Evolutionary conservation across 2,888 invertebrate genomes (phyloP), one percentile per base, ranked within the genome.

Genomic region (Ctena decussata): DNA sequence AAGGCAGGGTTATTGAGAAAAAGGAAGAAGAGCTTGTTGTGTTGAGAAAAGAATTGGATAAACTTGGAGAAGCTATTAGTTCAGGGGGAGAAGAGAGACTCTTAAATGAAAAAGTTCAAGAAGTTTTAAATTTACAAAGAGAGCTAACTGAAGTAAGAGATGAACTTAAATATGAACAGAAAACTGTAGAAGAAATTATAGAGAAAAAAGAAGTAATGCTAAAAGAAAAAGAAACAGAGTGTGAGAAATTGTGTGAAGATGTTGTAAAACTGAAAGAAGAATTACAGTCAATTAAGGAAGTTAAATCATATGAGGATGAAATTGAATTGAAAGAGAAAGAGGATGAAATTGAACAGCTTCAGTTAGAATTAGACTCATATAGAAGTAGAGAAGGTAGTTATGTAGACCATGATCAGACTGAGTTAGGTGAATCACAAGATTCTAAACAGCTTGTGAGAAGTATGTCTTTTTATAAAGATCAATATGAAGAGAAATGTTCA

Each of bases 301-400:
- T 87, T 49, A 76, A 65, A 87, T 75, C 85, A 6, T 85, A 87
- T 76, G 85, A 87, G 73, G 85, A 85, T 85, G 85, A 82, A 65
- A 82, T 86, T 44, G 80, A 84, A 30, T 46, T 86, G 74, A 80
- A 88, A 80, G 87, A 89, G 41, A 90, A 88, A 39, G 86, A 90
- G 30, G 88, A 89, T 82, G 92, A 93, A 76, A 79, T 92, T 24
- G 87, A 92, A 41, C 77, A 83, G 57, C 74, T 91, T 12, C 87
- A 85, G 46, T 79, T 84, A 35, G 88, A 87, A 30, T 71, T 91
- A 44, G 85, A 90, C 35, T 73, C 76, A 30, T 85, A 84, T 70
- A 80, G 87, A 81, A 83, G 84, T 57, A 72, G 84, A 53, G 71
- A 77, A 57, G 77, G 84, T 49, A 82, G 80, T 76, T 82, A 79